Conservation (phyloP, 2,888 invertebrate genomes). For the Megamerina dolium region DNA sequence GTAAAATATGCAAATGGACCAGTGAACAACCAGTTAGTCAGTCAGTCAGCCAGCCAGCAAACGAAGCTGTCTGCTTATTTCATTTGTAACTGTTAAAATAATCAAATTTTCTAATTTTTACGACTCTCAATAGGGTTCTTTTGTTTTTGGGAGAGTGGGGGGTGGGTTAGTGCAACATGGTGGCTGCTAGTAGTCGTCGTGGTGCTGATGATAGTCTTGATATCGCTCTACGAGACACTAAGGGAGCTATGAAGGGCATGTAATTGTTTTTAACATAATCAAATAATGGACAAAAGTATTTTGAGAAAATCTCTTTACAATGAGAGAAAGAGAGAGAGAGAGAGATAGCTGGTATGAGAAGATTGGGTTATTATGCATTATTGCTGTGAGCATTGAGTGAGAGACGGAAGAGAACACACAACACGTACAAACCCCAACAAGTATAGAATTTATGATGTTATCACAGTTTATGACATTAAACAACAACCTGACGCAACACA, state of each 20-base stretch:
- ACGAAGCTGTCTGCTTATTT: constrained; percentile 5
- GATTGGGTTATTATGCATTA: no score
- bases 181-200: no score
- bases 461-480: no score
- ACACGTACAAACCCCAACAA: neutral
- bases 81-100: constrained; percentile 32
- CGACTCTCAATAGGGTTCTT: constrained; percentile 28
- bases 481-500: neutral
- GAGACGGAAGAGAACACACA: neutral
- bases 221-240: no score
- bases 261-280: constrained; percentile 25
- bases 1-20: constrained; percentile 34
- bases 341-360: no score
- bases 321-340: no score
- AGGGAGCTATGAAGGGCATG: constrained; percentile 5
- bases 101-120: constrained; percentile 46
- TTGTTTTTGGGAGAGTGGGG: neutral
- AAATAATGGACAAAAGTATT: constrained; percentile 25
- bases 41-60: neutral
- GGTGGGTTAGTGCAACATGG: no score
- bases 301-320: no score
- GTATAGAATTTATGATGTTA: no score
- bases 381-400: no score
- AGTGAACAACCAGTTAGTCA: no score
- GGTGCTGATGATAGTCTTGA: no score